Evolutionary conservation across 2,888 invertebrate species (phyloP), one percentile per base, ranked within the genome.

Genomic region (Chloroclystis v-ata): DNA sequence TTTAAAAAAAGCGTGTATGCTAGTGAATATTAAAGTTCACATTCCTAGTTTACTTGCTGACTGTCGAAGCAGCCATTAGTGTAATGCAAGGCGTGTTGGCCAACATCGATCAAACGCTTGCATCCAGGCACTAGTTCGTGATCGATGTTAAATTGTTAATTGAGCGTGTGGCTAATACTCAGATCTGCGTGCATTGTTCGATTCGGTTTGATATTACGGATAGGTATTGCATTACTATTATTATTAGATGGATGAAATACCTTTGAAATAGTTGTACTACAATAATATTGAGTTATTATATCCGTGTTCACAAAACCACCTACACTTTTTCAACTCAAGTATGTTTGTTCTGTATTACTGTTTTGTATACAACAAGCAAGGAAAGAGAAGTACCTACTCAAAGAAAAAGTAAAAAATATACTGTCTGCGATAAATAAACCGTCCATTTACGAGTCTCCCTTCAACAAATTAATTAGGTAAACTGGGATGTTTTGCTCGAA

Each of bases 71-170:
- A 16, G 26, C 43, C 38, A 47, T 40, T 47, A 46, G 25, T 1
- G 43, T 43, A 46, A 43, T 46, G 46, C 45, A 37, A 11, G 43
- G 43, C 29, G 37, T 50, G 50, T 48, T 40, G 42, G 48, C 47
- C 41, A 47, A 44, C 35, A 50, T 50, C 40, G 49, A 48, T 54
- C 49, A 52, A 33, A 50, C 48, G 49, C 49, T 44, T 41, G 45
- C 43, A 44, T 49, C 41, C 40, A 46, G 37, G 43, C 40, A 35
- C 48, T 46, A 41, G 37, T 33, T 48, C 54, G 50, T 56, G 54
- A 56, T 52, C 45, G 45, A 56, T 52, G 47, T 25, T 56, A 58
- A 56, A 56, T 52, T 52, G 47, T 25, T 56, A 58, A 56, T 58
- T 52, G 48, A 54, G 38, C 47, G 48, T 54, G 51, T 43, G 29